Evolutionary conservation across 2,888 invertebrate species (phyloP).

Genomic region (Cheilosia vulpina): DNA sequence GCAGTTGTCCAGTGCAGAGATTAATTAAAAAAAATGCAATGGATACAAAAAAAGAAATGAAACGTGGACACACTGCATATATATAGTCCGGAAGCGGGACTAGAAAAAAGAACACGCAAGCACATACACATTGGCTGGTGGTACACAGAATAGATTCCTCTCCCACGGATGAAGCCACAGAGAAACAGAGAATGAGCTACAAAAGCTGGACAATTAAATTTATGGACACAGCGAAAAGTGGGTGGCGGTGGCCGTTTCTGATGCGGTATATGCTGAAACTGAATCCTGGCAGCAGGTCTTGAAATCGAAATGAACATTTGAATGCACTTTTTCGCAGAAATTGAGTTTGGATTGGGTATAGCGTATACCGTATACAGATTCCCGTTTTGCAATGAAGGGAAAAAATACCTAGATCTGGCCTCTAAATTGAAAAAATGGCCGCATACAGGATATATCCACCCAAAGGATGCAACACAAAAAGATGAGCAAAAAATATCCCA

Average conservation of each 20-base stretch:
- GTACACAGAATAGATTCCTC: conserved; percentile 64
- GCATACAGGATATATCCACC: conserved; percentile 61
- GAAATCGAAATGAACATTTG: conserved; percentile 73
- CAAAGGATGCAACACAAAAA: conserved; percentile 48
- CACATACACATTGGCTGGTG: conserved; percentile 29
- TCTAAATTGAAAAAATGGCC: conserved; percentile 71
- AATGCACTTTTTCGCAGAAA: conserved; percentile 73
- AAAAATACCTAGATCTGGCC: conserved; percentile 7
- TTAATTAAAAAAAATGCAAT: conserved; percentile 70
- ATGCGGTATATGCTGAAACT: conserved; percentile 10
- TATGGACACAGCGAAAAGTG: conserved; percentile 67
- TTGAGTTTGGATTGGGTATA: conserved; percentile 65
- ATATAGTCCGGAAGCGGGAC: conserved; percentile 43
- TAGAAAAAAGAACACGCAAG: conserved; percentile 43
- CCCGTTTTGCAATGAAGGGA: conserved; percentile 5
- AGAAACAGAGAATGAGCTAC: conserved; percentile 68
- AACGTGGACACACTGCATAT: conserved; percentile 31
- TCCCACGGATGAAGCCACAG: conserved; percentile 72
- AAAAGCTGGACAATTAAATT: conserved; percentile 75
- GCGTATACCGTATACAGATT: conserved; percentile 5
- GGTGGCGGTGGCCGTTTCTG: conserved; percentile 29
- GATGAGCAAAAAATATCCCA: conserved; percentile 27
- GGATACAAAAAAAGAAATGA: conserved; percentile 31
- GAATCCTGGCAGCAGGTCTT: conserved; percentile 52
- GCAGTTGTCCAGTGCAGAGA: conserved; percentile 73